These are phyloP conservation scores for Ctenomys sociabilis DNA, from an alignment of 2,113 vertebrate species.

Conservation along the genomic window DNA sequence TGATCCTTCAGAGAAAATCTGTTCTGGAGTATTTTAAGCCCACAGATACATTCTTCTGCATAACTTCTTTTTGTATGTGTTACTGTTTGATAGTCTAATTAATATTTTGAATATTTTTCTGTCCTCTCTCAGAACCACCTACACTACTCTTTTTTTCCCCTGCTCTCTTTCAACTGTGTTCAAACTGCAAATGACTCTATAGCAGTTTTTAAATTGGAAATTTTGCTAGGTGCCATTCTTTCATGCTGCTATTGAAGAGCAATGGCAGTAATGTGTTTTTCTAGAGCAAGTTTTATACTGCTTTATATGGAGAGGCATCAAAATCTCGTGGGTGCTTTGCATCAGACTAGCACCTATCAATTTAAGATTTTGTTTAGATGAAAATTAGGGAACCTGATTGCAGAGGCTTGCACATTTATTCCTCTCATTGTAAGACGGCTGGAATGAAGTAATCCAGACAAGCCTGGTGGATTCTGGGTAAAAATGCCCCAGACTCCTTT, in stretches of 20 bases:
- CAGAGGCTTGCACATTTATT: constrained; percentile 54
- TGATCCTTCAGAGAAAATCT: constrained; percentile 54
- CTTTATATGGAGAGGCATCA: constrained; percentile 39
- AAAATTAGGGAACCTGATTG: constrained; percentile 25
- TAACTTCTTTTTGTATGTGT: background rate
- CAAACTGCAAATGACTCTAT: constrained; percentile 38
- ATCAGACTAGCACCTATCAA: background rate
- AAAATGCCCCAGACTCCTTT: background rate
- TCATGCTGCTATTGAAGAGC: constrained; percentile 42
- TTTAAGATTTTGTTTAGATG: constrained; percentile 57
- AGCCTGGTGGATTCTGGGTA: background rate
- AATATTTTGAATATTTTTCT: constrained; percentile 26
- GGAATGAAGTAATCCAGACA: constrained; percentile 12
- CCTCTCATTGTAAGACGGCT: constrained; percentile 38
- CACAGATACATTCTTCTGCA: constrained; percentile 5
- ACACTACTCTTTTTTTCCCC: constrained; percentile 28
- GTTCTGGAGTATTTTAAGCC: constrained; percentile 16
- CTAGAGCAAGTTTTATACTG: constrained; percentile 57
- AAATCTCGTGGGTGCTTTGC: background rate
- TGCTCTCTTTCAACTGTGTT: background rate
- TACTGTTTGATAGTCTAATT: constrained; percentile 46
- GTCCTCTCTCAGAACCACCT: constrained; percentile 19
- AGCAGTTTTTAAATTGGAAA: constrained; percentile 46
- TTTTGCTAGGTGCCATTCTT: constrained; percentile 55
- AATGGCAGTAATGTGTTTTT: constrained; percentile 22